Base-by-base conservation (phyloP, 2,797 vertebrate species). In the Threskiornis aethiopicus region DNA sequence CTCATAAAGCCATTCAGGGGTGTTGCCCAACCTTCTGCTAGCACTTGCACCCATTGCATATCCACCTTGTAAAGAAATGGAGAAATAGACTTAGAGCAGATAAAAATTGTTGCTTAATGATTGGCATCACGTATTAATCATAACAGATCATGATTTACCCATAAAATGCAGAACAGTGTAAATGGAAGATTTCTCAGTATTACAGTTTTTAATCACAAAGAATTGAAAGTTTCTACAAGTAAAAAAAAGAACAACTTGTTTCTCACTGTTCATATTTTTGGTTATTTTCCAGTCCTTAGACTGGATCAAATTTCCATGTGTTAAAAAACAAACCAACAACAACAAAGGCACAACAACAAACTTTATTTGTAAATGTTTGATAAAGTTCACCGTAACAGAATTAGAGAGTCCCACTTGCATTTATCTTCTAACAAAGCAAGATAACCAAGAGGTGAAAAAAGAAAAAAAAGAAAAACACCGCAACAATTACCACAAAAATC, bases 31-130 rank as follows among this genome's bases (percentile, higher is more conserved):
- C 99, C 99, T 98, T 99, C 99, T 15, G 99, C 99, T 96, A 99
- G 98, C 73, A 99, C 99, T 97, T 99, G 99, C 51, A 99, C 99
- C 99, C 99, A 99, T 82, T 99, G 99, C 99, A 99, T 99, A 97
- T 99, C 99, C 97, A 99, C 99, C 99, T 99, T 83, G 57, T 26
- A 83, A 92, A 92, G 13, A n/a, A 92, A 89, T 4, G 10, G 80
- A 87, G 21, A 96, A 71, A 84, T 1, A 92, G 39, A 77, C 49
- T 78, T 62, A 91, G 18, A 94, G 26, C n/a, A 84, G 29, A 55
- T 24, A 51, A 64, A 69, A 84, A 39, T 41, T 75, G 25, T 47
- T 75, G 19, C 69, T 69, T 52, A 37, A 42, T 59, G 54, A 64
- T 0, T 57, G 37, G 44, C 25, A 75, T 52, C 33, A 57, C 9